Evolutionary conservation across 1,140 invertebrate species (phyloP), one percentile per base, ranked within the genome.

Genomic region (Cydia amplana): DNA sequence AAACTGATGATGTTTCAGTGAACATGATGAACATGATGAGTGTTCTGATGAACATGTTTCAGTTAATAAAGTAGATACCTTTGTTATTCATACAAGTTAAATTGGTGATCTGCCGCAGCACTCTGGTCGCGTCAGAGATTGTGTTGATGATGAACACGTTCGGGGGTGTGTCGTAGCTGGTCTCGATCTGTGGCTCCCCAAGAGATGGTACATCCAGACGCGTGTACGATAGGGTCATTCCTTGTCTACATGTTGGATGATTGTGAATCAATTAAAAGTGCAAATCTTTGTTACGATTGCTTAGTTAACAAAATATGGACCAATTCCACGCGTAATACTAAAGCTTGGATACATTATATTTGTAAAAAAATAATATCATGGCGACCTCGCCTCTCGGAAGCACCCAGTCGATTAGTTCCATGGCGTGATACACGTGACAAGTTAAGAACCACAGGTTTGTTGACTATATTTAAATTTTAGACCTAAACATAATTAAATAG

Each of bases 61-160:
- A 28, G 55, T 10, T 74, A 23, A 40, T 40, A 40, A n/a, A n/a
- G n/a, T 75, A 32, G 10, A 14, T 51, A n/a, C 72, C 76, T 74
- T 77, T 77, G 81, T 46, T n/a, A 77, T 64, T 2, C 20, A 28
- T 73, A 74, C 65, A 49, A 18, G 63, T 83, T 87, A 65, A 87
- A 73, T 76, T 74, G 73, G 81, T 82, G 12, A 94, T 80, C 80
- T 88, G 90, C 36, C 89, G 87, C 5, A 94, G 77, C 46, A 93
- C 93, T 23, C 77, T 80, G 32, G 87, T 85, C 0, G 94, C 94
- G 64, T 95, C 93, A 0, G 77, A 74, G 46, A 93, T 90, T 16
- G 89, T 90, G 78, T 95, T 95, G 16, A 95, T 89, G 4, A 94
- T 86, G 65, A 95, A 94, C 16, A 94, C 93, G 84, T 95, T 95